Percentiles rank a stretch among this genome's conserved stretches.
phyloP scores from a whole-genome alignment of 1,140 invertebrate genomes.

The Macrocentrus cingulum region DNA sequence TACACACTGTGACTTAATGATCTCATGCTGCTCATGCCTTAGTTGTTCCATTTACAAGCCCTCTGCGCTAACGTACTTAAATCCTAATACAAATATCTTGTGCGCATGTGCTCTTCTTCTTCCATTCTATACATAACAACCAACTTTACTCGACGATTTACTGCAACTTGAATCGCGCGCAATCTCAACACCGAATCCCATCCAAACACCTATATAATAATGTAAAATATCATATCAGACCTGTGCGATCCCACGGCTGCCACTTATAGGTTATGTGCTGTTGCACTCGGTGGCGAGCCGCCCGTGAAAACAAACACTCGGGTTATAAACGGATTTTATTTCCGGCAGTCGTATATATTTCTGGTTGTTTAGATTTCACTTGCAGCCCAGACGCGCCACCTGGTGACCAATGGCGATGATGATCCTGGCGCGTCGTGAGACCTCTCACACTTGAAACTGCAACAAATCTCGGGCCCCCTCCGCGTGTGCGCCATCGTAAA shows the following conservation, averaged over 20 bases:
- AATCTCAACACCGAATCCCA: too few relatives aligned
- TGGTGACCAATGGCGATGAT: conserved; percentile 19
- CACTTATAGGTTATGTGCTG: neutral
- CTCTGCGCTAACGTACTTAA: neutral
- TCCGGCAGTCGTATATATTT: conserved; percentile 22
- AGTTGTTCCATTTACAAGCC: conserved; percentile 11
- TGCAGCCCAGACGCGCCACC: conserved; percentile 7
- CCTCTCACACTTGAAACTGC: neutral
- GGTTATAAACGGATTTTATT: conserved; percentile 25
- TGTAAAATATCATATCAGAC: too few relatives aligned
- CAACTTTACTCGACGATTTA: too few relatives aligned
- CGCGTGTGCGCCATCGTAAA: too few relatives aligned
- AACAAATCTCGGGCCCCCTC: neutral
- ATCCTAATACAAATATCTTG: conserved; percentile 18
- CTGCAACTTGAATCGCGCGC: too few relatives aligned
- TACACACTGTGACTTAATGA: conserved; percentile 18
- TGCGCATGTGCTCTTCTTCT: neutral
- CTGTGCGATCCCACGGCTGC: too few relatives aligned
- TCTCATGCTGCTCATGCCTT: neutral
- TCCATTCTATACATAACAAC: too few relatives aligned
- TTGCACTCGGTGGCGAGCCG: too few relatives aligned
- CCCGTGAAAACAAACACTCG: conserved; percentile 10
- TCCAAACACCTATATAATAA: too few relatives aligned
- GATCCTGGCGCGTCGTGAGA: neutral
- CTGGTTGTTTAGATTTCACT: conserved; percentile 13